A percentile compares a stretch with the other conserved stretches of the same genome.
Conservation (phyloP, 2,797 vertebrate species). For the Decapterus maruadsi region DNA sequence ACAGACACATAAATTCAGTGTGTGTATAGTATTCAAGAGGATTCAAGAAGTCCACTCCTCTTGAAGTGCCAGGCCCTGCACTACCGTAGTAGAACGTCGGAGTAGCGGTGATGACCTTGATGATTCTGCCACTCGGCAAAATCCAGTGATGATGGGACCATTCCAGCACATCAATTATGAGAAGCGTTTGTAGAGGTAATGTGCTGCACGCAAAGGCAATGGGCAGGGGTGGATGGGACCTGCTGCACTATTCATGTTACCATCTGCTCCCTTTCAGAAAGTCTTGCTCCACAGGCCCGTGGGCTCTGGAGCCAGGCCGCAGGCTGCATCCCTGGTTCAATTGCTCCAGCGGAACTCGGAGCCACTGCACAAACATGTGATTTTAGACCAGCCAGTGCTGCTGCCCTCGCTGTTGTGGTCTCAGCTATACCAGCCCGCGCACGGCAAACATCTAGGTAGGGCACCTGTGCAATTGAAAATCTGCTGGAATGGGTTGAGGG, state of each 20-base stretch:
- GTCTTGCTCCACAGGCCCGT: constrained; percentile 64
- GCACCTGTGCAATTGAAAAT: constrained; percentile 70
- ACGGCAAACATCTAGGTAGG: constrained; percentile 65
- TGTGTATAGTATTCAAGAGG: constrained; percentile 7
- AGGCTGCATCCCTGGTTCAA: constrained; percentile 43
- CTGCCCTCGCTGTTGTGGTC: constrained; percentile 63
- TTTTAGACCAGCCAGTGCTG: constrained; percentile 66
- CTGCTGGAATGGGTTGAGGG: constrained; percentile 55
- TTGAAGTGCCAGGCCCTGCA: constrained; percentile 23
- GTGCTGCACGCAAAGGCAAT: constrained; percentile 78
- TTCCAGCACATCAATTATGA: constrained; percentile 82
- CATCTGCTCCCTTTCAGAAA: constrained; percentile 82
- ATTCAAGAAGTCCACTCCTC: constrained; percentile 29
- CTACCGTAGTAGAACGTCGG: constrained; percentile 34
- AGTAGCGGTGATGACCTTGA: constrained; percentile 72
- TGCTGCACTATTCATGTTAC: constrained; percentile 85
- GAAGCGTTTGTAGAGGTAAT: constrained; percentile 81
- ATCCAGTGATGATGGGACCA: constrained; percentile 64
- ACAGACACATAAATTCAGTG: background rate
- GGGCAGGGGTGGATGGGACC: constrained; percentile 66
- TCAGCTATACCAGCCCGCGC: constrained; percentile 59
- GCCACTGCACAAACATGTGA: constrained; percentile 59
- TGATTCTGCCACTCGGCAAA: constrained; percentile 74
- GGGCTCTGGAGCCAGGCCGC: constrained; percentile 53
- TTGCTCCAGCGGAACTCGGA: constrained; percentile 51